A percentile compares a stretch with the other conserved stretches of the same genome.
phyloP scores from a whole-genome alignment of 2,888 invertebrate genomes.

The Hyppa rectilinea region DNA sequence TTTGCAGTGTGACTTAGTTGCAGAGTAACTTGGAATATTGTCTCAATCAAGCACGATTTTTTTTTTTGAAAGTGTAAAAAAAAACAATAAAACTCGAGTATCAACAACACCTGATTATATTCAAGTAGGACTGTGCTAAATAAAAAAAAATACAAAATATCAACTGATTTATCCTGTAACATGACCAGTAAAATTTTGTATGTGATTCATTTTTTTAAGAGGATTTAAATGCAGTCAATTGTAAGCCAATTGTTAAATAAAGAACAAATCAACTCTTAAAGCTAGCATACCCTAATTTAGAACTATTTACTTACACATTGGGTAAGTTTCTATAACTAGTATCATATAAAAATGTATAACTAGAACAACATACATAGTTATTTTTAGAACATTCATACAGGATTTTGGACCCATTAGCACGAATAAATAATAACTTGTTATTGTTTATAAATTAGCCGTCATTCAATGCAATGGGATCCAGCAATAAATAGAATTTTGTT shows the following conservation, averaged over 20 bases:
- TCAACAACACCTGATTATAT: slow-evolving; percentile 84
- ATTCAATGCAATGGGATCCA: slow-evolving; percentile 69
- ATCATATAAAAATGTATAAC: slow-evolving; percentile 72
- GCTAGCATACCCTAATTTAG: slow-evolving; percentile 62
- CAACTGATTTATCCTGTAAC: slow-evolving; percentile 54
- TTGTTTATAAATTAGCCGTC: slow-evolving; percentile 32
- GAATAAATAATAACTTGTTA: slow-evolving; percentile 52
- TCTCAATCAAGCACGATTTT: not conserved
- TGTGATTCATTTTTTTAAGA: slow-evolving; percentile 48
- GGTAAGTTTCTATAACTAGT: slow-evolving; percentile 66
- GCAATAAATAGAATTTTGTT: slow-evolving; percentile 56
- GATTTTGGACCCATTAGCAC: slow-evolving; percentile 67
- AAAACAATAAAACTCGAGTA: slow-evolving; percentile 68
- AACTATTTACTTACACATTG: slow-evolving; percentile 56
- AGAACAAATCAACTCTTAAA: slow-evolving; percentile 68
- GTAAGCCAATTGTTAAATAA: slow-evolving; percentile 62
- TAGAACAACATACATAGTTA: slow-evolving; percentile 68
- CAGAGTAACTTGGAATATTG: not conserved
- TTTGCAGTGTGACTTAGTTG: not conserved
- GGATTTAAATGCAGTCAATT: slow-evolving; percentile 69
- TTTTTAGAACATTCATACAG: slow-evolving; percentile 64
- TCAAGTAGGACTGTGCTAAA: slow-evolving; percentile 72
- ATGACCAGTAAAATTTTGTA: slow-evolving; percentile 48
- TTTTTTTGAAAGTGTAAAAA: slow-evolving; percentile 1
- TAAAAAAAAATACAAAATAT: slow-evolving; percentile 71